phyloP scores from a whole-genome alignment of 2,797 vertebrate genomes.

The Gorsachius magnificus region DNA sequence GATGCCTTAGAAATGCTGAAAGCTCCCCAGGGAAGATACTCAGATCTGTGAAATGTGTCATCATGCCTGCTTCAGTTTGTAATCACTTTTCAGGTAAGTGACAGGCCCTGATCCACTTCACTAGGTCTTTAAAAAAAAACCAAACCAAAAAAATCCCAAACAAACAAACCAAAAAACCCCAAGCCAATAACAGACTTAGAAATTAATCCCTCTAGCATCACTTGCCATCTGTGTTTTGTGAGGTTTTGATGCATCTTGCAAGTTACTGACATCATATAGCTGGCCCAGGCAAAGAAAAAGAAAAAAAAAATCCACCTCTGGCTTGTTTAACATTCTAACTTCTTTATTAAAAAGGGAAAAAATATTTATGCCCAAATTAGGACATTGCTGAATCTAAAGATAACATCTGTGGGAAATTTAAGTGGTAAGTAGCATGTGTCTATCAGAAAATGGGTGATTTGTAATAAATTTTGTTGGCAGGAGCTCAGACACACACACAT shows the following conservation, averaged over 20 bases:
- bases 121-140: neutral
- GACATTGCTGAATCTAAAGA: slow-evolving; percentile 59
- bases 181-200: neutral
- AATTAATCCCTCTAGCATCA: neutral
- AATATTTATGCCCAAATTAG: slow-evolving; percentile 57
- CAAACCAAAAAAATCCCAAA: neutral
- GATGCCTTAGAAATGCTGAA: neutral
- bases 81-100: neutral
- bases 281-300: neutral
- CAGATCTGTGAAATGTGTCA: neutral
- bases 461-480: slow-evolving; percentile 68
- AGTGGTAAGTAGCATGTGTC: slow-evolving; percentile 56
- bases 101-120: neutral
- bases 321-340: neutral
- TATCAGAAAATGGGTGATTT: slow-evolving; percentile 68
- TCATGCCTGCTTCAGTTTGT: neutral
- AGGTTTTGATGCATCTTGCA: neutral
- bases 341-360: slow-evolving; percentile 41
- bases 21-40: neutral
- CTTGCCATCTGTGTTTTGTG: neutral
- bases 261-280: neutral
- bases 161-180: neutral
- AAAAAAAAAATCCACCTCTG: neutral
- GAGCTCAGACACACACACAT: slow-evolving; percentile 46
- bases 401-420: slow-evolving; percentile 68